phyloP scores from a whole-genome alignment of 2,797 vertebrate species.

The Xenops minutus region DNA sequence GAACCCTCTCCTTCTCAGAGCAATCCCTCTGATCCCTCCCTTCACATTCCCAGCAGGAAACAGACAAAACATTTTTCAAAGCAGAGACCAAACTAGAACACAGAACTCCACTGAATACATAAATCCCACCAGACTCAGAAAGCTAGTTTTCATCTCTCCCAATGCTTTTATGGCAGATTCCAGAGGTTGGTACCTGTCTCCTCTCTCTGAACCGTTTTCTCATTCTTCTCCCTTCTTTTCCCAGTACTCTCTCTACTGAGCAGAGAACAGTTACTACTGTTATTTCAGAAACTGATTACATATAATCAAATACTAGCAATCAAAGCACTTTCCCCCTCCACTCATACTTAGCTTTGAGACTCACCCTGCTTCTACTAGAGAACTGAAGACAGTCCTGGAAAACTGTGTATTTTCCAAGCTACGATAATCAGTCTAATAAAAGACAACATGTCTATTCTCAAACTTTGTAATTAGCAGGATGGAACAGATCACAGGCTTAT shows the following conservation, averaged over 20 bases:
- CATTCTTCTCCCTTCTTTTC: background rate
- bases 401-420: background rate
- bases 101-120: background rate
- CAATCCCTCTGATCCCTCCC: background rate
- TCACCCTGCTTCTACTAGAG: background rate
- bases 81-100: background rate
- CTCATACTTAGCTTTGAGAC: background rate
- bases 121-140: background rate
- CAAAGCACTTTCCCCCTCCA: background rate
- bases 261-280: background rate
- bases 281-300: background rate
- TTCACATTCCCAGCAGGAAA: background rate
- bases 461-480: background rate
- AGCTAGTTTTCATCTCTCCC: background rate
- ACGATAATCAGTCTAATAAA: background rate
- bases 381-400: background rate
- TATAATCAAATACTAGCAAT: background rate
- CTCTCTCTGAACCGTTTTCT: background rate
- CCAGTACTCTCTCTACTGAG: background rate
- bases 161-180: fast-evolving
- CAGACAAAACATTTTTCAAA: background rate
- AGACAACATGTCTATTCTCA: background rate
- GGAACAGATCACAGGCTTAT: background rate
- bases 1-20: background rate
- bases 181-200: background rate